Percentiles rank a stretch among this genome's conserved stretches.
phyloP scores from a whole-genome alignment of 2,797 vertebrate species.

The Champsocephalus gunnari region DNA sequence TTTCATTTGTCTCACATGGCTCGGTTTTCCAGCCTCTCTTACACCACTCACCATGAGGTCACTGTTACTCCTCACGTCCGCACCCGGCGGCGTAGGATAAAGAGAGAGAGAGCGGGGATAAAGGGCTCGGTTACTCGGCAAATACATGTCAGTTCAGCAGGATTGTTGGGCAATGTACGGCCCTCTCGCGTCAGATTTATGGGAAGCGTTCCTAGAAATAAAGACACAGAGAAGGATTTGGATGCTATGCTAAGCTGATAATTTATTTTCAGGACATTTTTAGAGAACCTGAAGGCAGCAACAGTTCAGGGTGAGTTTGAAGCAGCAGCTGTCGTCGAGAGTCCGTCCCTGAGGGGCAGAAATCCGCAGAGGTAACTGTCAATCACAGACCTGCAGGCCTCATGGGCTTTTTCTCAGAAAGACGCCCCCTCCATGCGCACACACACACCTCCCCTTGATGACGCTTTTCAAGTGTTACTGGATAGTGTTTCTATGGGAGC shows the following conservation, averaged over 20 bases:
- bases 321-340: conserved; percentile 73
- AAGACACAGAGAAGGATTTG: conserved; percentile 29
- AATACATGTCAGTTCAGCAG: conserved; percentile 44
- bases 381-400: conserved; percentile 71
- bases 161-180: conserved; percentile 19
- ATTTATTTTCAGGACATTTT: conserved; percentile 57
- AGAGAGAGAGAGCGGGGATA: conserved; percentile 32
- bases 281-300: conserved; percentile 63
- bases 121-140: conserved; percentile 47
- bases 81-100: conserved; percentile 47
- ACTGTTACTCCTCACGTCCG: conserved; percentile 70
- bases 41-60: conserved; percentile 77
- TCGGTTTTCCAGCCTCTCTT: conserved; percentile 72
- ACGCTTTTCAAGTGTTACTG: conserved; percentile 83
- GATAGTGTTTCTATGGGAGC: conserved; percentile 84
- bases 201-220: conserved; percentile 32
- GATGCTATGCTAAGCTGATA: conserved; percentile 41
- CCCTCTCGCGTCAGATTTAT: conserved; percentile 44
- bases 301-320: conserved; percentile 60
- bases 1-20: conserved; percentile 74
- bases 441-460: conserved; percentile 76
- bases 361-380: conserved; percentile 79
- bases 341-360: conserved; percentile 61
- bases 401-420: conserved; percentile 77
- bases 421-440: conserved; percentile 59